Evolutionary conservation across 2,888 invertebrate species (phyloP).

Genomic region (Hypena proboscidalis): DNA sequence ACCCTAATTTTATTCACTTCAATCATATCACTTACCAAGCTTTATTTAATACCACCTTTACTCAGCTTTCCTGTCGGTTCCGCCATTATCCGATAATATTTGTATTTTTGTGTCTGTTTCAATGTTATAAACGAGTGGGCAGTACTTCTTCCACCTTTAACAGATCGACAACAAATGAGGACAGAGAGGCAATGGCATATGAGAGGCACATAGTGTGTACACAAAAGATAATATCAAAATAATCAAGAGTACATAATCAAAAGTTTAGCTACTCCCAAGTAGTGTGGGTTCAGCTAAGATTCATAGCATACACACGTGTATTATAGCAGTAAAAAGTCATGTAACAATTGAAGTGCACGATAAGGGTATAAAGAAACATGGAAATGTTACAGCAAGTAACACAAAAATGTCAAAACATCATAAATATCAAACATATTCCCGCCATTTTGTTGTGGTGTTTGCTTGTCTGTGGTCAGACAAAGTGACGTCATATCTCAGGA

Average conservation of each 20-base stretch:
- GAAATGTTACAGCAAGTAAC: conserved; percentile 43
- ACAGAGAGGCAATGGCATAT: conserved; percentile 68
- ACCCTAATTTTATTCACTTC: conserved; percentile 25
- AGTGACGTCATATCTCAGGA: conserved; percentile 42
- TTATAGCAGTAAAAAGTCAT: conserved; percentile 33
- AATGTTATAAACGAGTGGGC: conserved; percentile 52
- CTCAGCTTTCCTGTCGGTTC: conserved; percentile 38
- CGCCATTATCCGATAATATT: conserved; percentile 45
- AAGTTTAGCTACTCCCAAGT: neutral
- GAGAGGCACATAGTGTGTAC: conserved; percentile 55
- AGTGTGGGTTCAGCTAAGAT: neutral
- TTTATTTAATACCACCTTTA: conserved; percentile 53
- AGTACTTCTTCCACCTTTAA: conserved; percentile 73
- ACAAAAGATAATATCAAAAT: conserved; percentile 53
- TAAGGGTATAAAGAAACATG: conserved; percentile 35
- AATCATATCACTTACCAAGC: conserved; percentile 54
- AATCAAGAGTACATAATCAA: conserved; percentile 21
- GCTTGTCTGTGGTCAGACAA: conserved; percentile 36
- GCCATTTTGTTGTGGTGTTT: conserved; percentile 43
- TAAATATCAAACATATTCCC: conserved; percentile 27
- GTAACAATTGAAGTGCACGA: conserved; percentile 39
- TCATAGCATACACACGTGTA: conserved; percentile 8
- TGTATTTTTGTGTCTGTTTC: conserved; percentile 53
- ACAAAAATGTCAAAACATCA: conserved; percentile 32
- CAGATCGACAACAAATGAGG: conserved; percentile 75